Evolutionary conservation across 2,797 vertebrate genomes (phyloP), one percentile per base, ranked within the genome.

Genomic region (Poecile montanus): DNA sequence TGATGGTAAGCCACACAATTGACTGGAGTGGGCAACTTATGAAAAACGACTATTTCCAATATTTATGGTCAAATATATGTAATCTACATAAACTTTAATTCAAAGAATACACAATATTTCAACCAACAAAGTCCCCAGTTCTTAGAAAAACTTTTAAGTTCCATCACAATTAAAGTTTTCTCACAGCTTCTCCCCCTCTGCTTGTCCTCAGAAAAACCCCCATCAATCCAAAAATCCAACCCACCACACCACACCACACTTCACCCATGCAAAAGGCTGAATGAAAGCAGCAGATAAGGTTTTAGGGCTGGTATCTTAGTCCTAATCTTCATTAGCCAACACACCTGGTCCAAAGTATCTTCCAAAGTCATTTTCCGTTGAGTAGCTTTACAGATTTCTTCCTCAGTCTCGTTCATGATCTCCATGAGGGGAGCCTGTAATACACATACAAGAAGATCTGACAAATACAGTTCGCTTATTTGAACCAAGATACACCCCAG

Each of bases 341-440:
- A 94, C 82, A 99, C 99, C 98, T 99, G 99, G 97, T 99, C 99
- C 73, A 97, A 95, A 57, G 98, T 97, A 83, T 99, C 98, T 65
- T 99, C 98, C 94, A 99, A 96, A 70, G 97, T 97, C 84, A 99
- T 98, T 86, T 98, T 99, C 84, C 92, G 95, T 96, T 99, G 98
- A 77, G 97, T 89, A 80, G 98, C 85, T 81, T 97, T 98, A 88
- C 97, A 98, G 93, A 98, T 98, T 95, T 99, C 98, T 83, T 99
- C 99, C 96, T 99, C 99, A 12, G 98, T 98, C 51, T 99, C 97
- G 20, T 98, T 97, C 76, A 99, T 96, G 91, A 99, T 97, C 72
- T 98, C 98, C 91, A 98, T 98, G 70, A 99, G 98, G 57, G 98
- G 98, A 88, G 98, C 98, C 99, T 99, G 83, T 73, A 92, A 96